Evolutionary conservation across 1,140 invertebrate species (phyloP), one percentile per base, ranked within the genome.

Genomic region (Cydia fagiglandana): DNA sequence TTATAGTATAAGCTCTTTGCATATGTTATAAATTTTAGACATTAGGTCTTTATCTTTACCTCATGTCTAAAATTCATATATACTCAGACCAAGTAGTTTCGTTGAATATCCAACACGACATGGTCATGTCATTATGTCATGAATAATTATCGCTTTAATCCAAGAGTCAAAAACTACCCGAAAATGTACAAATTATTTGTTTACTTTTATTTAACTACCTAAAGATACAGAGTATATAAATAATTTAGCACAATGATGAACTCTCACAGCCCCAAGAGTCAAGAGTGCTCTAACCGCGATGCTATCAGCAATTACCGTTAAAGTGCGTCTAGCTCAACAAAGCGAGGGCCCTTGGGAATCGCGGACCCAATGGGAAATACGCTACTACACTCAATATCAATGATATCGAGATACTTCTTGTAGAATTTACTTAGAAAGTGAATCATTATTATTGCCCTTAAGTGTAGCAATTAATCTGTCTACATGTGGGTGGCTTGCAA

Each of bases 221-320:
- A n/a, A n/a, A n/a, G n/a, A n/a, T n/a, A n/a, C n/a, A n/a, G n/a
- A n/a, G n/a, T n/a, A n/a, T n/a, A n/a, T n/a, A n/a, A n/a, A n/a
- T n/a, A n/a, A n/a, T n/a, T n/a, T n/a, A n/a, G n/a, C 20, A 61
- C 56, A 61, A 17, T 24, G 9, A n/a, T 61, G 56, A 61, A 61
- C 56, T 61, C 56, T 10, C 53, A 56, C 47, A 56, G 47, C 47
- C 45, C 45, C 45, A 45, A 45, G 41, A 45, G 45, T 47, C 2
- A 13, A 13, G 45, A 47, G 12, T 47, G 45, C 45, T 47, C 45
- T 47, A 61, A 12, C 64, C 30, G n/a, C 34, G 66, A 70, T 70
- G 66, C 15, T 70, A 70, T 70, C 66, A 70, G 15, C n/a, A 13
- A 45, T 70, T 70, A 70, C 66, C 66, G 66, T 70, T 70, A 70